Percentiles rank a stretch among this genome's conserved stretches.
These are phyloP conservation scores for Ostrea edulis DNA, from an alignment of 1,140 invertebrate genomes.

Conservation along the genomic window DNA sequence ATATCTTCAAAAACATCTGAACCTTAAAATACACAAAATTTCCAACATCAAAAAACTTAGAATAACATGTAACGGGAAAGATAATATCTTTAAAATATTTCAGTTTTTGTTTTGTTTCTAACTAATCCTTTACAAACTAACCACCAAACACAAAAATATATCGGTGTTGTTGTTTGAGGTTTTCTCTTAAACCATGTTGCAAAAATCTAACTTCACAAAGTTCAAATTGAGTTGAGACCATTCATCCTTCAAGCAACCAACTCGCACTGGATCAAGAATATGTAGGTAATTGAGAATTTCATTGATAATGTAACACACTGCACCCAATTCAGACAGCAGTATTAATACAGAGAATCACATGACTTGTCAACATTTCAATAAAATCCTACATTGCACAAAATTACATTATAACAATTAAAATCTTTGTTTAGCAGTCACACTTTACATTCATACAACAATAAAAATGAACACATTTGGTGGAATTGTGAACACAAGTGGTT, in stretches of 20 bases:
- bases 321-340: neutral
- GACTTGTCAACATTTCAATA: neutral
- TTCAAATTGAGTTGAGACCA: neutral
- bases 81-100: neutral
- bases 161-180: neutral
- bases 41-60: neutral
- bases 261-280: no score
- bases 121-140: no score
- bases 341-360: neutral
- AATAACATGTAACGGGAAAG: neutral
- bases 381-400: neutral
- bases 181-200: neutral
- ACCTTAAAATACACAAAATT: constrained; percentile 20
- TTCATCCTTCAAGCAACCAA: no score
- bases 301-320: no score
- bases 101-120: neutral
- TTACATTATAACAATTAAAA: neutral
- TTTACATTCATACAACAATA: constrained; percentile 25
- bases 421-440: neutral
- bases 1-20: neutral
- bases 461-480: constrained; percentile 25
- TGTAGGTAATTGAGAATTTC: no score
- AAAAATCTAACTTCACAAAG: neutral
- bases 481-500: constrained; percentile 29
- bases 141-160: no score